Base-by-base conservation (phyloP, 2,888 invertebrate species). In the Chalcis sispes region DNA sequence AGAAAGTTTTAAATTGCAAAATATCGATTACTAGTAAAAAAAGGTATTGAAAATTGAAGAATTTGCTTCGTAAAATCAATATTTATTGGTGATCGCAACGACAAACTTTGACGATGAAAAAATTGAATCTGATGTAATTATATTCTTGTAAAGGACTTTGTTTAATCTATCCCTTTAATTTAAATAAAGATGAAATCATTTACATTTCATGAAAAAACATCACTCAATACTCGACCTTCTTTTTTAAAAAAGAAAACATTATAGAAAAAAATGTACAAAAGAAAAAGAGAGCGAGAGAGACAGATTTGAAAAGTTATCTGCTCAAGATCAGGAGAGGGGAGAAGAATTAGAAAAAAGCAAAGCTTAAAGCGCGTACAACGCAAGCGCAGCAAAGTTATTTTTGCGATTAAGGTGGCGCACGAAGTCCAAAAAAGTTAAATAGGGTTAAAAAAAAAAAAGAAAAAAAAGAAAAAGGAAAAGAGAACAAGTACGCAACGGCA, bases 181-280 rank as follows among this genome's bases (percentile, higher is more conserved):
- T 58, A 75, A 65, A 75, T 75, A 70, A 75, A 75, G 70, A 75
- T 70, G 50, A 64, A 70, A 65, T 2, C 50, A 75, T 75, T 75
- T 70, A 52, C 70, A 75, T 65, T 58, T 75, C 64, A 48, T 69
- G 56, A 74, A 69, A 74, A 67, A 69, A 74, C 54, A 69, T 50
- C 56, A 25, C 7, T n/a, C 67, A 18, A 36, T n/a, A 52, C 54
- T 62, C 48, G 48, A 52, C 72, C 62, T 23, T 46, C 15, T 54
- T 59, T 65, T 46, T 7, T 42, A 18, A 36, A 73, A 66, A 58
- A 59, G 18, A 18, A 15, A 8, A 32, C 50, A n/a, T 25, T 52
- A 62, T 62, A 61, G 52, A 29, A 29, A 61, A 62, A 61, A 52
- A 52, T 36, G n/a, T 10, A 40, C 20, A 32, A 13, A 48, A 5